Evolutionary conservation across 53 echinoderm and acorn worm genomes (phyloP).

Genomic region (Hippasteria phrygiana): DNA sequence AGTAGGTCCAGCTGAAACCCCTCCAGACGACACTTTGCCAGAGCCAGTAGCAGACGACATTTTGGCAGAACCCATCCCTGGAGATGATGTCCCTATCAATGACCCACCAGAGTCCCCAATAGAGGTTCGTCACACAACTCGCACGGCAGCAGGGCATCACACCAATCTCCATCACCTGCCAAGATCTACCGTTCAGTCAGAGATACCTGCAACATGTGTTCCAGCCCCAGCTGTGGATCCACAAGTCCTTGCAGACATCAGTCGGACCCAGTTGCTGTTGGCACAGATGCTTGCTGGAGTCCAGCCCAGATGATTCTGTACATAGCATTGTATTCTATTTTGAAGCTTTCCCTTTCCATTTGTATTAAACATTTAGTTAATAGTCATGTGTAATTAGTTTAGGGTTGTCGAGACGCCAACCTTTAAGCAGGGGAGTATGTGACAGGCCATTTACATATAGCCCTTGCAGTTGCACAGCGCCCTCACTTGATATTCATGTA

Average conservation of each 20-base stretch:
- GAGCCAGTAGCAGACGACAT: not conserved
- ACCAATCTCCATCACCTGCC: conserved; percentile 47
- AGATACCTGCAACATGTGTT: not conserved
- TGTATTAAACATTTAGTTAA: not conserved
- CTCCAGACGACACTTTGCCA: too few relatives aligned
- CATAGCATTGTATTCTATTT: not conserved
- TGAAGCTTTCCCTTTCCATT: too few relatives aligned
- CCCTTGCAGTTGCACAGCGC: too few relatives aligned
- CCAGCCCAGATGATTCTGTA: not conserved
- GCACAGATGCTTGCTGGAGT: conserved; percentile 60
- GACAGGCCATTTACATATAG: too few relatives aligned
- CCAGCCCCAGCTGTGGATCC: not conserved
- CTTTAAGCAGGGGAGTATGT: conserved; percentile 76
- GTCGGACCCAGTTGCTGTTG: conserved; percentile 62
- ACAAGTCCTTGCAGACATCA: conserved; percentile 59
- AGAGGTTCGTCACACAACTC: conserved; percentile 1
- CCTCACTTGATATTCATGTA: too few relatives aligned
- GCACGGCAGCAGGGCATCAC: conserved; percentile 8
- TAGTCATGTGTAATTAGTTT: not conserved
- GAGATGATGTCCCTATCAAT: not conserved
- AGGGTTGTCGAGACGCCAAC: conserved; percentile 58
- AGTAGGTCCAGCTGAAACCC: not conserved
- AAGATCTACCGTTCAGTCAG: conserved; percentile 19
- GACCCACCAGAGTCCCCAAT: not conserved
- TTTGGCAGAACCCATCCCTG: not conserved